These are phyloP conservation scores for Lampropteryx suffumata DNA, from an alignment of 2,888 invertebrate genomes.

Conservation along the genomic window DNA sequence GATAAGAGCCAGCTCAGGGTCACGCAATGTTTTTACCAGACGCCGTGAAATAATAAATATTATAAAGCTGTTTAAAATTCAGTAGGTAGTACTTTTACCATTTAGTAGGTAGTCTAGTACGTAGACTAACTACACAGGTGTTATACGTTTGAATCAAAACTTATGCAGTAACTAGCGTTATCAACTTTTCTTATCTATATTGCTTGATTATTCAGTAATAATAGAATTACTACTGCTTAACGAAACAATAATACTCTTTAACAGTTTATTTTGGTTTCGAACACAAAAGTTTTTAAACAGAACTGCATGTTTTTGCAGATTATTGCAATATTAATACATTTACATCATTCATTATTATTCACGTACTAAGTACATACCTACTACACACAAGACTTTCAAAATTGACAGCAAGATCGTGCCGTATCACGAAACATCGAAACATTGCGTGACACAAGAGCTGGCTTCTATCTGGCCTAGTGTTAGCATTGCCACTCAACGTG, in stretches of 20 bases:
- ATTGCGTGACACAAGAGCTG: too few relatives aligned
- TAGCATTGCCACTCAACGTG: too few relatives aligned
- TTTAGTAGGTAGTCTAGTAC: too few relatives aligned
- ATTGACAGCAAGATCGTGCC: background rate
- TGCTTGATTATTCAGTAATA: slow-evolving; percentile 29
- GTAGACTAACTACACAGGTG: too few relatives aligned
- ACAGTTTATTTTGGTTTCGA: slow-evolving; percentile 40
- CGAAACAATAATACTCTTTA: slow-evolving; percentile 18
- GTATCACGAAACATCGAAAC: slow-evolving; percentile 1
- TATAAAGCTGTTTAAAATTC: too few relatives aligned
- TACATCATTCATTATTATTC: background rate
- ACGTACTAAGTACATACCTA: background rate
- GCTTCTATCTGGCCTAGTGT: too few relatives aligned
- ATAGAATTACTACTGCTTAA: slow-evolving; percentile 18
- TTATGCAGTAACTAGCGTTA: slow-evolving; percentile 19
- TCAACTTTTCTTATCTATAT: slow-evolving; percentile 31
- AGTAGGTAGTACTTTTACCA: too few relatives aligned
- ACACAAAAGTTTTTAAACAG: slow-evolving; percentile 9
- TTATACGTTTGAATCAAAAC: background rate
- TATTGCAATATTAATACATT: slow-evolving; percentile 3
- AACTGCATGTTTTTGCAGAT: too few relatives aligned
- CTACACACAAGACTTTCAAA: background rate
- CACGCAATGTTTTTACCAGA: too few relatives aligned
- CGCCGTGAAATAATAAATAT: too few relatives aligned
- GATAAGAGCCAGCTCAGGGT: too few relatives aligned